Evolutionary conservation across 2,888 invertebrate species (phyloP), one percentile per base, ranked within the genome.

Genomic region (Heteromurus nitidus): DNA sequence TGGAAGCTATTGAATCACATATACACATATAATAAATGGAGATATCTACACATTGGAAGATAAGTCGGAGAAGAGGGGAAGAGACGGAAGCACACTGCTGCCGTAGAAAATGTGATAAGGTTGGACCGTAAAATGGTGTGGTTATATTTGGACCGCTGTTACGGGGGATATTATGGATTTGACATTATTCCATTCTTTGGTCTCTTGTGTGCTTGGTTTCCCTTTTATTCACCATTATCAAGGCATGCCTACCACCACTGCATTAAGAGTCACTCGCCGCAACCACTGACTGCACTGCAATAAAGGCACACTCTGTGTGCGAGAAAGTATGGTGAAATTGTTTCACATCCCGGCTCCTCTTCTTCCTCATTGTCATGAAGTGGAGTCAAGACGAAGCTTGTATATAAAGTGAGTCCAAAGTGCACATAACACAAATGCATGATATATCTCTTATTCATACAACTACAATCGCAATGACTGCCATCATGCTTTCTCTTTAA

Each of bases 81-180:
- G 47, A 47, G 47, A n/a, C 11, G 47, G n/a, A 36, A 36, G 13
- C 13, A 13, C 5, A 36, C 7, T 36, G 36, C 7, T 36, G 36
- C n/a, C n/a, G 36, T 36, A 13, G 13, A 13, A 5, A 36, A 36
- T 36, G 13, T 9, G 5, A 36, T 36, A 36, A 36, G 36, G 36
- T 9, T 36, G 36, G 36, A 36, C 36, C 13, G 5, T 36, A 13
- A 13, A 20, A n/a, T 20, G 20, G 50, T 50, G 9, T n/a, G 50
- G 50, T 18, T 36, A 36, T 5, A 13, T 36, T 9, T 50, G n/a
- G 2, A 20, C 55, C 26, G 55, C 26, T 55, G 55, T 26, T 64
- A n/a, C n/a, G n/a, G 50, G 36, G 20, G 47, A 22, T 24, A 55
- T 69, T 69, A 55, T 70, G 60, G 60, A 58, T 58, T 70, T 44